Conservation (phyloP, 2,888 invertebrate genomes). For the Thalpophila matura region DNA sequence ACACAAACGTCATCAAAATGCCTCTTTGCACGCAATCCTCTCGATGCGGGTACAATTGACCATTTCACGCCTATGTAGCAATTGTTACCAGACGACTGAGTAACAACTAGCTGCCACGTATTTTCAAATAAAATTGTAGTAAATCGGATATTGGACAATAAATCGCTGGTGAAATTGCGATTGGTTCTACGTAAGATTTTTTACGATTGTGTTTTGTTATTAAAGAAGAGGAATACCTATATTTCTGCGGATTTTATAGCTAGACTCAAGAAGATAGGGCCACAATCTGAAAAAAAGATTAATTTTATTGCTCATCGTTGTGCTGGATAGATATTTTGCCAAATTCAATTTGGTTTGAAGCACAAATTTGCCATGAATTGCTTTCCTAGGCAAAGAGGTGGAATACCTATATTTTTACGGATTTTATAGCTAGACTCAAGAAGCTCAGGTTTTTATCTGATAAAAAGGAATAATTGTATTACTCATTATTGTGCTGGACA, state of each 20-base stretch:
- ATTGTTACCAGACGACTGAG: conserved; percentile 47
- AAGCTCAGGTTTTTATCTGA: conserved; percentile 23
- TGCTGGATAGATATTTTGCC: no score
- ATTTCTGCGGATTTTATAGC: conserved; percentile 30
- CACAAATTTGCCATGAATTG: no score
- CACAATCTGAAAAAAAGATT: conserved; percentile 19
- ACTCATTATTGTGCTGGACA: background rate
- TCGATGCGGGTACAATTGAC: conserved; percentile 53
- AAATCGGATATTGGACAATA: conserved; percentile 52
- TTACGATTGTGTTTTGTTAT: conserved; percentile 35
- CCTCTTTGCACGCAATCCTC: background rate
- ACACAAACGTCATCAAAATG: conserved; percentile 9
- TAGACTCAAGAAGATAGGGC: conserved; percentile 7
- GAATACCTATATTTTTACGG: conserved; percentile 20
- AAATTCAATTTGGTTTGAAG: no score
- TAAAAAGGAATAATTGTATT: conserved; percentile 24
- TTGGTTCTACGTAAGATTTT: conserved; percentile 27
- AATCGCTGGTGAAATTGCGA: conserved; percentile 55
- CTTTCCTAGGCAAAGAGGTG: no score
- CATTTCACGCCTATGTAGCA: conserved; percentile 59
- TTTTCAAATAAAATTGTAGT: conserved; percentile 55
- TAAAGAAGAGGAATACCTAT: conserved; percentile 32
- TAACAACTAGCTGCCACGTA: conserved; percentile 37
- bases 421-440: conserved; percentile 21
- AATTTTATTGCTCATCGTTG: conserved; percentile 14